Evolutionary conservation across 2,113 vertebrate genomes (phyloP), one percentile per base, ranked within the genome.

Genomic region (Numida meleagris): DNA sequence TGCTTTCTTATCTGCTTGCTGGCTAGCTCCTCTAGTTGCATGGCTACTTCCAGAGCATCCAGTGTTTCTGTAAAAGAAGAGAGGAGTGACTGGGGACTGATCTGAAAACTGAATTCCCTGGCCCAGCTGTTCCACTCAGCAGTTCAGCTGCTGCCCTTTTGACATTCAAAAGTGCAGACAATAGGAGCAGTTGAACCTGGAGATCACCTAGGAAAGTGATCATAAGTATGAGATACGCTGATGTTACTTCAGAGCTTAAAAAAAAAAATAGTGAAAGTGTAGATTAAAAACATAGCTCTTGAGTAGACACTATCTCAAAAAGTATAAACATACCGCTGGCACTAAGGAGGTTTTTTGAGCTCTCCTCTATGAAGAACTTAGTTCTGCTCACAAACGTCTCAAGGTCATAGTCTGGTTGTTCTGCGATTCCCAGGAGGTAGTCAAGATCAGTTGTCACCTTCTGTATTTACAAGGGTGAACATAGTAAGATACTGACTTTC

Each of bases 1-100:
- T 94, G 94, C 93, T 88, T 36, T 66, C 66, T 96, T 31, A 98
- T 97, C 81, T 98, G 97, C 95, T 97, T 97, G 97, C 98, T 98
- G 86, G 97, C 97, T 92, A 98, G 98, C 23, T 98, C 97, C 67
- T 98, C 98, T 82, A 96, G 86, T 75, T 98, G 97, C 96, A 98
- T 97, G 90, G 98, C 98, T 63, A 95, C 57, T 12, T 55, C 96
- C 88, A 98, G 89, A 88, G 97, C 89, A 70, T 96, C 95, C 90
- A 98, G 10, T 2, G 94, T 96, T 84, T 98, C 98, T 98, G 90
- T 43, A 90, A 90, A 65, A 31, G 57, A 93, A 40, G 17, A 27
- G 4, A 19, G 20, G 25, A 33, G 40, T 31, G 25, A 65, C 20
- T 53, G 42, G 8, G 79, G 62, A 84, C 36, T 77, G 40, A 70